Conservation (phyloP, 2,113 vertebrate genomes). For the Corydoras maculifer region DNA sequence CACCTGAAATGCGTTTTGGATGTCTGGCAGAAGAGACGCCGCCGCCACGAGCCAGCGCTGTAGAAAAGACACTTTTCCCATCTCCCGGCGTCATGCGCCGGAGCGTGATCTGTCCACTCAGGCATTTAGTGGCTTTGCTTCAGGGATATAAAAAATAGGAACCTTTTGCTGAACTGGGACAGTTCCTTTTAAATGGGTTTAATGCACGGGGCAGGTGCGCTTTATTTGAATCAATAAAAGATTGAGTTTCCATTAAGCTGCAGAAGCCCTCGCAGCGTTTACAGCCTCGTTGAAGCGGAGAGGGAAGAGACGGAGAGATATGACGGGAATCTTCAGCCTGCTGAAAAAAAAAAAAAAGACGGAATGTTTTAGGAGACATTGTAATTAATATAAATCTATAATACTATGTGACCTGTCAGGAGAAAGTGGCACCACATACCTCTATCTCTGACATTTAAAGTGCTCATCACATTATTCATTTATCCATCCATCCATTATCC, state of each 20-base stretch:
- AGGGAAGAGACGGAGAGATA: slow-evolving; percentile 1
- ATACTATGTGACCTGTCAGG: too few species aligned
- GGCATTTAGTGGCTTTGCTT: slow-evolving; percentile 21
- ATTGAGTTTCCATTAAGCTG: slow-evolving; percentile 40
- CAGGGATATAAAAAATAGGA: slow-evolving; percentile 32
- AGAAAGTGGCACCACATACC: too few species aligned
- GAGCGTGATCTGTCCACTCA: slow-evolving; percentile 6
- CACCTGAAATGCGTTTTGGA: slow-evolving; percentile 3
- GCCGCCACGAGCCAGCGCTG: slow-evolving; percentile 6
- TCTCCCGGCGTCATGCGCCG: background rate
- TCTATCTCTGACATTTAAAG: too few species aligned
- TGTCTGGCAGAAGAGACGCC: slow-evolving; percentile 8
- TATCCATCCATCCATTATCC: too few species aligned
- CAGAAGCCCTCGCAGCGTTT: slow-evolving; percentile 12
- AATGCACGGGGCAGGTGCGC: slow-evolving; percentile 46
- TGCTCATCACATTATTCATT: too few species aligned
- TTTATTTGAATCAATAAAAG: slow-evolving; percentile 52
- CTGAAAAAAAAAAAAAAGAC: background rate
- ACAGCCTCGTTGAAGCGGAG: slow-evolving; percentile 2
- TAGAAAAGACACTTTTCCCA: background rate
- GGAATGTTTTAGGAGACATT: too few species aligned
- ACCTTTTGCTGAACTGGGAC: slow-evolving; percentile 33
- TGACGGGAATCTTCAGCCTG: slow-evolving; percentile 1
- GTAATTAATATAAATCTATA: too few species aligned
- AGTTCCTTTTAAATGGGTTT: slow-evolving; percentile 39